Conservation (phyloP, 2,888 invertebrate species). For the Plagiodera versicolora region DNA sequence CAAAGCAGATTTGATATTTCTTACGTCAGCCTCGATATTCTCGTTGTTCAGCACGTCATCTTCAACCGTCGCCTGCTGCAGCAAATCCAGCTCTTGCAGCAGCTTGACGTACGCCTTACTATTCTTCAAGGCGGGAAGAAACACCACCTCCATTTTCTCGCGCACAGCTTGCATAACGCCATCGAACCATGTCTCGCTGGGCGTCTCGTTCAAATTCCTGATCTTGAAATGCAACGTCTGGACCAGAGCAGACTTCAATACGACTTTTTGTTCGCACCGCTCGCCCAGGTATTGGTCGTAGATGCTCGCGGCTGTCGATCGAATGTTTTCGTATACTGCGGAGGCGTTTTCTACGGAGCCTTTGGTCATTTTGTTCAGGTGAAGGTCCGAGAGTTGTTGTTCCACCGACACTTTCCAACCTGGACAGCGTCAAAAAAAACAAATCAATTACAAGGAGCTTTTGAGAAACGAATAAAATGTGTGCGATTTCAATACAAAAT, state of each 20-base stretch:
- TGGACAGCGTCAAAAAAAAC: slow-evolving; percentile 35
- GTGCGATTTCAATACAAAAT: no score
- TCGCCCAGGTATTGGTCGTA: slow-evolving; percentile 78
- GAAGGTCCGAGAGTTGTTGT: slow-evolving; percentile 65
- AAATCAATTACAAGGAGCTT: background rate
- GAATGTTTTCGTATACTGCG: slow-evolving; percentile 50
- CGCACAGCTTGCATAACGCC: slow-evolving; percentile 74
- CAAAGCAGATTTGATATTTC: no score
- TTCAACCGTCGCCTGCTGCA: slow-evolving; percentile 61
- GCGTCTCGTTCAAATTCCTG: slow-evolving; percentile 60
- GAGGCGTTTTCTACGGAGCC: slow-evolving; percentile 51
- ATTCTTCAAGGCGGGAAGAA: slow-evolving; percentile 67
- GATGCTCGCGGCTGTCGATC: slow-evolving; percentile 73
- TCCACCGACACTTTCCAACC: slow-evolving; percentile 71
- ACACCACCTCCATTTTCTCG: slow-evolving; percentile 63
- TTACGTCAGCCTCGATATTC: no score
- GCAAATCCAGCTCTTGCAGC: slow-evolving; percentile 71
- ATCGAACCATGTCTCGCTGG: slow-evolving; percentile 80
- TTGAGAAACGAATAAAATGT: background rate
- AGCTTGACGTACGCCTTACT: slow-evolving; percentile 70
- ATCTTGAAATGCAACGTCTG: slow-evolving; percentile 65
- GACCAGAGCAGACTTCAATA: slow-evolving; percentile 64
- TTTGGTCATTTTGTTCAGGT: slow-evolving; percentile 56
- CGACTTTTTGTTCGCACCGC: slow-evolving; percentile 66
- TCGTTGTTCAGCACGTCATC: slow-evolving; percentile 61